phyloP scores from a whole-genome alignment of 2,888 invertebrate genomes.

The Euzetes globulus region DNA sequence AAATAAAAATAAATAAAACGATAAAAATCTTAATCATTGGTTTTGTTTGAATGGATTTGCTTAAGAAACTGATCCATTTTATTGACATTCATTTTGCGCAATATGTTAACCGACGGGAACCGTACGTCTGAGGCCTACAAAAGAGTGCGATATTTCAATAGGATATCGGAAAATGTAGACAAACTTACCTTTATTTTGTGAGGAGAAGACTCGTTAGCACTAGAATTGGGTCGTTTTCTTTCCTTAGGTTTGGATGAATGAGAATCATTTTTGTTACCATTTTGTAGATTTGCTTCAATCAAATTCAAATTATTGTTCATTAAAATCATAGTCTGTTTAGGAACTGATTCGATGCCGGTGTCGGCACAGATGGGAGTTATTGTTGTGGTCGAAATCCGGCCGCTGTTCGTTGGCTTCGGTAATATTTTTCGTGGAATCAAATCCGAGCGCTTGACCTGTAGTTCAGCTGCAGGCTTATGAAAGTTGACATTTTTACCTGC shows the following conservation, averaged over 20 bases:
- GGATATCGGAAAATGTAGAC: neutral
- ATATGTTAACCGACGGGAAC: constrained; percentile 10
- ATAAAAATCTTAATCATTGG: neutral
- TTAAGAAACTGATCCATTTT: neutral
- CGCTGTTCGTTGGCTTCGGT: neutral
- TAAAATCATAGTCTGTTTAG: neutral
- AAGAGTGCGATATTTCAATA: neutral
- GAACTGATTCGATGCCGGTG: neutral
- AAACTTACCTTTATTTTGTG: neutral
- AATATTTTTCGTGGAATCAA: constrained; percentile 1
- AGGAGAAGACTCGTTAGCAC: neutral
- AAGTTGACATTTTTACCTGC: neutral
- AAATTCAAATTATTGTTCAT: neutral
- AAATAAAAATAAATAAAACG: neutral
- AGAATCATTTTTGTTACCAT: neutral
- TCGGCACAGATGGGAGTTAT: neutral
- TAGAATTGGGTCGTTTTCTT: neutral
- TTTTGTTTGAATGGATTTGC: neutral
- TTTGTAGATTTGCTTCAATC: neutral
- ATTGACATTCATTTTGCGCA: constrained; percentile 17
- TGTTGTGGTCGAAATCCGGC: neutral
- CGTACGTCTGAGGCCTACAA: constrained; percentile 11
- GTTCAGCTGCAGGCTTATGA: neutral
- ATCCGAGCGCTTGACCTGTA: neutral
- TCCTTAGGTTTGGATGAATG: neutral